Base-by-base conservation (phyloP, 2,113 vertebrate genomes). In the Paramisgurnus dabryanus region DNA sequence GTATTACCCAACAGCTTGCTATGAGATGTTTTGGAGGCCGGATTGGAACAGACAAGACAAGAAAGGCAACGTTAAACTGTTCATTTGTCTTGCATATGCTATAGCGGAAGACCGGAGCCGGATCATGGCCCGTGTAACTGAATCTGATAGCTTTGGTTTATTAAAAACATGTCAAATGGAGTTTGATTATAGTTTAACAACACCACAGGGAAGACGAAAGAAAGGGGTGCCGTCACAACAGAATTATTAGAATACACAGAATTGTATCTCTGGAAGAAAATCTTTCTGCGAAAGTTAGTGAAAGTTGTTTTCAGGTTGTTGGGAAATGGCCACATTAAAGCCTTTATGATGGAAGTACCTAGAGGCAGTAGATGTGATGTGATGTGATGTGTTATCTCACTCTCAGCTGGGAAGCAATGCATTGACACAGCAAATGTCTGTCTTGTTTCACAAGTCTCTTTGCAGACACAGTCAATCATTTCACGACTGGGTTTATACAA, bases 1-100 rank as follows among this genome's bases (percentile, higher is more conserved):
- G 70, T 75, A 72, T 80, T 72, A 71, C 76, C 11, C 40, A 77
- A 79, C 66, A 60, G 76, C 71, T 63, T 57, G 53, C 64, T 9
- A 47, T 65, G 68, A 81, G 67, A 82, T 61, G 49, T 74, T 79
- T 63, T 22, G 66, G 50, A 79, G 70, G 71, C 49, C 11, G 67
- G 67, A 76, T 76, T 61, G 80, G 67, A 80, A 71, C 58, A 76
- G 78, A 80, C 75, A 49, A n/a, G 78, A 66, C 68, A 41, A 50
- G 58, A 74, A 79, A 45, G 75, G 67, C 58, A 63, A 64, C 13
- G 34, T 64, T 60, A 79, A 79, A 69, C 71, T 79, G 55, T 82
- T 73, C 71, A 12, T 70, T 78, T 76, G 71, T 67, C 60, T 66
- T 3, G 34, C 65, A 67, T 68, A 77, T 82, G 68, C 45, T 70